phyloP scores from a whole-genome alignment of 2,113 vertebrate species.

The Gracilinanus agilis region DNA sequence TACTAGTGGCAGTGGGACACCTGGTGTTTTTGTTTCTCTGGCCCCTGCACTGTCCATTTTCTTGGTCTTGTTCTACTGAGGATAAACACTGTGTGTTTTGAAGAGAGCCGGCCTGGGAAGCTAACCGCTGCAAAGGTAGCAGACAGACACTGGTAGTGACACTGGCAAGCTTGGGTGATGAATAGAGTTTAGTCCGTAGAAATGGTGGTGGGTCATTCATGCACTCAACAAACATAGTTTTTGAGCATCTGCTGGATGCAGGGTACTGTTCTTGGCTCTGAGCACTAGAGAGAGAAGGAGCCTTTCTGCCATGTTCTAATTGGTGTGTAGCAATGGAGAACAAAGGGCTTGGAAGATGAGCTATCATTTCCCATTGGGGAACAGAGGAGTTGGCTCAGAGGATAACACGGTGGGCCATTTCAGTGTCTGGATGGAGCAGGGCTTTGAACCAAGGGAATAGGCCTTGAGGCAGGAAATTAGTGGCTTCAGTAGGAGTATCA shows the following conservation, averaged over 20 bases:
- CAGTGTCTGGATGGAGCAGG: not conserved
- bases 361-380: not conserved
- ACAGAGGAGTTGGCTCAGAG: not conserved
- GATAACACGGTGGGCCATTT: not conserved
- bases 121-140: too few relatives aligned
- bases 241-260: too few relatives aligned
- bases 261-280: not conserved
- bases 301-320: not conserved
- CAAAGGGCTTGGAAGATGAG: not conserved
- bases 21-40: too few relatives aligned
- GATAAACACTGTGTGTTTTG: too few relatives aligned
- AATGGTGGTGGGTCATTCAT: too few relatives aligned
- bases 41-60: too few relatives aligned
- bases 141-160: too few relatives aligned
- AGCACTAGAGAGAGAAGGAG: not conserved
- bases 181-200: too few relatives aligned
- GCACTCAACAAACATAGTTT: not conserved
- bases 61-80: too few relatives aligned
- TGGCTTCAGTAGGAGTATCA: not conserved
- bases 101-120: too few relatives aligned
- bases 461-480: not conserved
- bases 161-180: too few relatives aligned
- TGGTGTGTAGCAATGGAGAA: not conserved
- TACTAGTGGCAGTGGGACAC: too few relatives aligned
- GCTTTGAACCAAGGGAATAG: not conserved